These are phyloP conservation scores for Lepidocolaptes lacrymiger DNA, from an alignment of 2,797 vertebrate species.

Conservation along the genomic window DNA sequence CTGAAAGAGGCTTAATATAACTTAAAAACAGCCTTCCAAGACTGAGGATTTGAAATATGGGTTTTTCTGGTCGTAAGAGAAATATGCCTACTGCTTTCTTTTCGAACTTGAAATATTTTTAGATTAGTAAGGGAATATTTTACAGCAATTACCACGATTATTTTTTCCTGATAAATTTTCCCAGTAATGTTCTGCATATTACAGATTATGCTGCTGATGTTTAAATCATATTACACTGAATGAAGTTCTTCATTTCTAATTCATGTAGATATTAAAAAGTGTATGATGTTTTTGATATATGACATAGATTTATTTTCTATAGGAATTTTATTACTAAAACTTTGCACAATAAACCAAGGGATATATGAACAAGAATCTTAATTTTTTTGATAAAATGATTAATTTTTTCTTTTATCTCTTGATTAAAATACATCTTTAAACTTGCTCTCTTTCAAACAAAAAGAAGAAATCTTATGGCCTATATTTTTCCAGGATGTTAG, in stretches of 20 bases:
- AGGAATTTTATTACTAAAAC: background rate
- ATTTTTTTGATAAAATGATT: background rate
- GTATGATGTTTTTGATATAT: background rate
- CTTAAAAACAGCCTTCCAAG: background rate
- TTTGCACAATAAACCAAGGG: background rate
- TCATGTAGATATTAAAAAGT: background rate
- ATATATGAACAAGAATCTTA: background rate
- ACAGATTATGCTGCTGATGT: background rate
- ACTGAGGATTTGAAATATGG: background rate
- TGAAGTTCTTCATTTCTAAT: background rate
- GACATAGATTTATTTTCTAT: background rate
- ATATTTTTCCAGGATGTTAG: background rate
- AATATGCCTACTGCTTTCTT: background rate
- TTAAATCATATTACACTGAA: background rate
- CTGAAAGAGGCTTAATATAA: background rate
- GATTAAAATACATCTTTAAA: conserved; percentile 28
- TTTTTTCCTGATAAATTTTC: background rate
- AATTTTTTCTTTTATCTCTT: background rate
- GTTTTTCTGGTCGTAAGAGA: background rate
- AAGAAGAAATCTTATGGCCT: background rate
- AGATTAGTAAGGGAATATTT: background rate
- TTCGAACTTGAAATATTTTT: background rate
- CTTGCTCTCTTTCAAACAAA: background rate
- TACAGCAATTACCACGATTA: background rate
- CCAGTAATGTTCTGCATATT: background rate